phyloP scores from a whole-genome alignment of 2,888 invertebrate genomes.

The Acleris cristana region DNA sequence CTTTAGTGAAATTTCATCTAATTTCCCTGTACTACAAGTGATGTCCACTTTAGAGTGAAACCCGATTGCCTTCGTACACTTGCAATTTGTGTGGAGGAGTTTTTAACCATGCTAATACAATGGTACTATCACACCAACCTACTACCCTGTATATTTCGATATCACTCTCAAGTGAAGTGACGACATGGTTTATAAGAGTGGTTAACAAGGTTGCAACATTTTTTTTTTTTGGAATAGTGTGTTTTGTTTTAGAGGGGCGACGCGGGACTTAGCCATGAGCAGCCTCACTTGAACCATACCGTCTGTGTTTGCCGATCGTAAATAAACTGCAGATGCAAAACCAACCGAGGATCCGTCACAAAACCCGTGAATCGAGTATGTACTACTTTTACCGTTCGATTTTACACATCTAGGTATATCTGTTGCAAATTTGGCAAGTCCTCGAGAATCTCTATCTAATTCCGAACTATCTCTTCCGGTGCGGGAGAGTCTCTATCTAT shows the following conservation, averaged over 20 bases:
- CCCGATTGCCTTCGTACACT: no score
- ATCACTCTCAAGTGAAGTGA: no score
- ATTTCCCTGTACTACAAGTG: no score
- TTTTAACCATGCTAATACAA: no score
- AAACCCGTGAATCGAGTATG: conserved; percentile 1
- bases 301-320: not conserved
- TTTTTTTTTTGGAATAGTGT: conserved; percentile 8
- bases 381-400: not conserved
- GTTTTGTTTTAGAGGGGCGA: conserved; percentile 15
- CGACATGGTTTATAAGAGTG: no score
- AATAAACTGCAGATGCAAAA: not conserved
- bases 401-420: conserved; percentile 5
- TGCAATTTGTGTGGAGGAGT: no score
- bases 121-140: no score
- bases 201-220: no score
- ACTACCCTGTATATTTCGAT: no score
- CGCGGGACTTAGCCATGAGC: conserved; percentile 16
- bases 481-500: conserved; percentile 2
- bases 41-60: no score
- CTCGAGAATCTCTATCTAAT: conserved; percentile 1
- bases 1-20: no score
- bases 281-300: not conserved
- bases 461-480: not conserved
- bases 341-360: not conserved
- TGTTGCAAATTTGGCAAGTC: not conserved